Evolutionary conservation across 2,888 invertebrate genomes (phyloP).

Genomic region (Hemistola chrysoprasaria): DNA sequence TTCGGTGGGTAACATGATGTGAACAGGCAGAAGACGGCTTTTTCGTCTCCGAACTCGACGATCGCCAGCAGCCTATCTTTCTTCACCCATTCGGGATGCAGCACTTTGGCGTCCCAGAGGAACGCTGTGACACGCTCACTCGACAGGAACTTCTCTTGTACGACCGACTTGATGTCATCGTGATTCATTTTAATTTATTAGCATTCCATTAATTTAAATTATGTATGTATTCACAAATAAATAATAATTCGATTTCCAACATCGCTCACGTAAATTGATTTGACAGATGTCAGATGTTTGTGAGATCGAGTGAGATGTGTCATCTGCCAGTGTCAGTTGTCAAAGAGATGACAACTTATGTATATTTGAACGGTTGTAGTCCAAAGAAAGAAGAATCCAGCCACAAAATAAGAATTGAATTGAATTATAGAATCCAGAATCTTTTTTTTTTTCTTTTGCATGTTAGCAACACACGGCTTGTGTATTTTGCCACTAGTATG

Average conservation of each 20-base stretch:
- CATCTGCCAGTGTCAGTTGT: no score
- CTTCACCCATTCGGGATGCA: conserved; percentile 73
- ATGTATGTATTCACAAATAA: no score
- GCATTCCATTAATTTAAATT: conserved; percentile 25
- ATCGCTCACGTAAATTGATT: conserved; percentile 28
- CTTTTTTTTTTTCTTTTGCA: no score
- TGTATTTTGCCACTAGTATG: no score
- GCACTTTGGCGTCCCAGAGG: conserved; percentile 70
- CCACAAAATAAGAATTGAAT: no score
- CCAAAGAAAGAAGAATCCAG: no score
- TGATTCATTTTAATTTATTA: conserved; percentile 65
- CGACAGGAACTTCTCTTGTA: conserved; percentile 75
- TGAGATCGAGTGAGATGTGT: no score
- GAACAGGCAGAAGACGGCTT: conserved; percentile 75
- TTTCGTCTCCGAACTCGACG: conserved; percentile 76
- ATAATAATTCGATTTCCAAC: conserved; percentile 31
- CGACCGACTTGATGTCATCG: conserved; percentile 72
- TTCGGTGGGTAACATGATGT: conserved; percentile 85
- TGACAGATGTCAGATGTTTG: background rate
- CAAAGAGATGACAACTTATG: no score
- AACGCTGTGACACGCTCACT: conserved; percentile 74
- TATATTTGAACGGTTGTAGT: no score
- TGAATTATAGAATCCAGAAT: no score
- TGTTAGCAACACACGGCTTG: no score
- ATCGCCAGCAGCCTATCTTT: conserved; percentile 72